Evolutionary conservation across 2,797 vertebrate genomes (phyloP).

Genomic region (Novumbra hubbsi): DNA sequence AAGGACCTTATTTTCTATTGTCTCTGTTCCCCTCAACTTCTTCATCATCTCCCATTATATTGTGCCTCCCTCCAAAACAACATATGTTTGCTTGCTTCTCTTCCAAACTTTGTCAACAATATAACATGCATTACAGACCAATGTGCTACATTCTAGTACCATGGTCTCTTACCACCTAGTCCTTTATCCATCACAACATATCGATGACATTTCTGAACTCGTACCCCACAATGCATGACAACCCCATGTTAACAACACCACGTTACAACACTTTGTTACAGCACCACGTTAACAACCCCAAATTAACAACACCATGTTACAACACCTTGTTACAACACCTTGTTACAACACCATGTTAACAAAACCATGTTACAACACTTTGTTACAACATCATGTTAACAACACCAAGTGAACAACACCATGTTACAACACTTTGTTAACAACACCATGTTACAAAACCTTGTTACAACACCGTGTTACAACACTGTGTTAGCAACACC

Average conservation of each 20-base stretch:
- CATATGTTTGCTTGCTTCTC: not conserved
- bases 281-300: not conserved
- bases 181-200: not conserved
- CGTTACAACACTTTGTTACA: conserved; percentile 16
- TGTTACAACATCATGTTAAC: conserved; percentile 14
- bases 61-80: not conserved
- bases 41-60: conserved; percentile 24
- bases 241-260: not conserved
- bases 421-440: conserved; percentile 15
- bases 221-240: no score
- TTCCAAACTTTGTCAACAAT: not conserved
- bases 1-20: conserved; percentile 26
- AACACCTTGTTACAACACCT: conserved; percentile 14
- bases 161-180: no score
- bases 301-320: conserved; percentile 1
- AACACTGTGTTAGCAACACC: conserved; percentile 1
- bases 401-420: not conserved
- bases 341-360: no score
- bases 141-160: not conserved
- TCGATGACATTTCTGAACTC: not conserved
- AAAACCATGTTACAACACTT: conserved; percentile 6
- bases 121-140: not conserved
- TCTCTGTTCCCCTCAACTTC: conserved; percentile 35
- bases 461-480: conserved; percentile 14
- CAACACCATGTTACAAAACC: conserved; percentile 10